A percentile compares a stretch with the other conserved stretches of the same genome.
phyloP scores from a whole-genome alignment of 1,140 invertebrate species.

The Arctopsyche grandis region DNA sequence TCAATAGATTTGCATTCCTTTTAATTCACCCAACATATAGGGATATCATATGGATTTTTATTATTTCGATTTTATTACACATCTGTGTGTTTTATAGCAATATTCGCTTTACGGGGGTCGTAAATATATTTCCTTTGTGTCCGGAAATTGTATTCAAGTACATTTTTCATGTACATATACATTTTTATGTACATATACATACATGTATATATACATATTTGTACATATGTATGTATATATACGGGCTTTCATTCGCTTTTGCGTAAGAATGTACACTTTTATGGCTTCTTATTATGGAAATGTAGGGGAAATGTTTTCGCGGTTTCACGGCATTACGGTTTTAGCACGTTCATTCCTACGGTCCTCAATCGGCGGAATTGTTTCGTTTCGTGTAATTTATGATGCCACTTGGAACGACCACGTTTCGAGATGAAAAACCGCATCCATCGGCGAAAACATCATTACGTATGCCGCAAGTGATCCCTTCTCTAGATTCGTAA shows the following conservation, averaged over 20 bases:
- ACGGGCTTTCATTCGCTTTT: neutral
- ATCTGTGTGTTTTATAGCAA: too few relatives aligned
- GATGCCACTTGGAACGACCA: too few relatives aligned
- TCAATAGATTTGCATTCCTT: too few relatives aligned
- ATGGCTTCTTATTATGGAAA: neutral
- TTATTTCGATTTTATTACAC: too few relatives aligned
- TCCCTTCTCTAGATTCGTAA: too few relatives aligned
- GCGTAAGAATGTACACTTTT: neutral
- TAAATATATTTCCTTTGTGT: too few relatives aligned
- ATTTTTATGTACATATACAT: neutral
- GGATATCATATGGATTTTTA: too few relatives aligned
- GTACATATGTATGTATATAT: neutral
- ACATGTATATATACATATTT: neutral
- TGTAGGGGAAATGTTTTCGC: neutral
- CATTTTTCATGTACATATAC: too few relatives aligned
- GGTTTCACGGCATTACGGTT: neutral
- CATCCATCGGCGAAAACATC: neutral
- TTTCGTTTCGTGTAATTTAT: constrained; percentile 17
- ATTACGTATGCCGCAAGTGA: neutral
- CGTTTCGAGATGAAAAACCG: neutral
- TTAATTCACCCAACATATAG: too few relatives aligned
- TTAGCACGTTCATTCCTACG: neutral
- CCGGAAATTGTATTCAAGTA: too few relatives aligned
- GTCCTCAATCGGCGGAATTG: constrained; percentile 11
- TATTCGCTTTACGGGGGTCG: too few relatives aligned